phyloP scores from a whole-genome alignment of 2,888 invertebrate genomes.

The Eupithecia exiguata region DNA sequence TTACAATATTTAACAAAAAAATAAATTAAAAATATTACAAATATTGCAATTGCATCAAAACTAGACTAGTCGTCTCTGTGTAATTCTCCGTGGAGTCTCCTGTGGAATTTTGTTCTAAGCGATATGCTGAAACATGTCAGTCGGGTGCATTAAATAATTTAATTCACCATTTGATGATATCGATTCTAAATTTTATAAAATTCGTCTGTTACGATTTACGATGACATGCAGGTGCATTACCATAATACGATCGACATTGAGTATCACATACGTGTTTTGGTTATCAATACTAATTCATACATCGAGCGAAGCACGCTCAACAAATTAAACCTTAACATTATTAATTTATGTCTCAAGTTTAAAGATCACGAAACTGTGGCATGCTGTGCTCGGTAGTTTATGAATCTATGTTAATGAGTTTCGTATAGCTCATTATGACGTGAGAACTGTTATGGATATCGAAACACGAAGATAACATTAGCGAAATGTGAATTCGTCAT shows the following conservation, averaged over 20 bases:
- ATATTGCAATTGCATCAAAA: neutral
- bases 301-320: neutral
- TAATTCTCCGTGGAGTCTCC: no score
- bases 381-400: slow-evolving; percentile 13
- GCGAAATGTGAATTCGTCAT: neutral
- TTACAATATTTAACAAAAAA: no score
- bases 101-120: neutral
- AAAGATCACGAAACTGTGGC: slow-evolving; percentile 8
- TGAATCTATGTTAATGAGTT: slow-evolving; percentile 26
- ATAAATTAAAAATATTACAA: no score
- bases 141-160: neutral
- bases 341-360: slow-evolving; percentile 14
- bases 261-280: slow-evolving; percentile 46
- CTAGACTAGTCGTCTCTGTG: neutral
- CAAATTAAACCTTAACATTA: slow-evolving; percentile 20
- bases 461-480: slow-evolving; percentile 8
- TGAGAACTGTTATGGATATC: slow-evolving; percentile 18
- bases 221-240: slow-evolving; percentile 23
- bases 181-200: neutral
- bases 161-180: neutral
- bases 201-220: neutral
- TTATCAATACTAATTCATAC: slow-evolving; percentile 45
- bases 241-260: slow-evolving; percentile 51
- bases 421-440: slow-evolving; percentile 34
- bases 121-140: neutral